Conservation (phyloP, 1,140 invertebrate genomes). For the Agrilus planipennis region DNA sequence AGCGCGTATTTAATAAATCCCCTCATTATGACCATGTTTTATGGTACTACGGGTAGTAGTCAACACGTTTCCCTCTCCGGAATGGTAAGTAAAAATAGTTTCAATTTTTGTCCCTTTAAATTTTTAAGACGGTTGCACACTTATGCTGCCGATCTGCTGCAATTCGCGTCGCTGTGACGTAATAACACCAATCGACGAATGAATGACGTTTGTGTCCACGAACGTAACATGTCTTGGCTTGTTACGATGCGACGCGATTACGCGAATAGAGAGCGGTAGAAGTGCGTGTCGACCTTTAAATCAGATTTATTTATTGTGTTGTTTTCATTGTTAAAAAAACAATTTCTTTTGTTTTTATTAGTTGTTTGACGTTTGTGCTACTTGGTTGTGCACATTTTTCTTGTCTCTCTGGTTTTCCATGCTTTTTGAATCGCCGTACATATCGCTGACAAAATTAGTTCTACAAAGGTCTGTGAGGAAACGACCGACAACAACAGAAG, state of each 20-base stretch:
- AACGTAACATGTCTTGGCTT: too few relatives aligned
- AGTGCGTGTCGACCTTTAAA: too few relatives aligned
- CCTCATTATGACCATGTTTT: slow-evolving; percentile 22
- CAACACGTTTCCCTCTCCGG: slow-evolving; percentile 13
- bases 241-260: too few relatives aligned
- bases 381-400: slow-evolving; percentile 15
- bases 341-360: slow-evolving; percentile 16
- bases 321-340: neutral
- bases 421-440: slow-evolving; percentile 25
- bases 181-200: too few relatives aligned
- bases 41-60: slow-evolving; percentile 12
- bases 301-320: slow-evolving; percentile 1
- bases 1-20: slow-evolving; percentile 42
- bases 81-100: slow-evolving; percentile 19
- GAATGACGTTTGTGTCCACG: too few relatives aligned
- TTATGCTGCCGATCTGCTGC: too few relatives aligned
- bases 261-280: too few relatives aligned
- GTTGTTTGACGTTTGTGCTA: slow-evolving; percentile 14
- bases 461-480: too few relatives aligned
- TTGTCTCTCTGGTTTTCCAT: slow-evolving; percentile 15
- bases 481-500: too few relatives aligned
- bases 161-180: too few relatives aligned
- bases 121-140: too few relatives aligned
- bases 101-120: too few relatives aligned
- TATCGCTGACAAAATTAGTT: slow-evolving; percentile 20